Evolutionary conservation across 2,888 invertebrate species (phyloP), one percentile per base, ranked within the genome.

Genomic region (Andrena fulva): DNA sequence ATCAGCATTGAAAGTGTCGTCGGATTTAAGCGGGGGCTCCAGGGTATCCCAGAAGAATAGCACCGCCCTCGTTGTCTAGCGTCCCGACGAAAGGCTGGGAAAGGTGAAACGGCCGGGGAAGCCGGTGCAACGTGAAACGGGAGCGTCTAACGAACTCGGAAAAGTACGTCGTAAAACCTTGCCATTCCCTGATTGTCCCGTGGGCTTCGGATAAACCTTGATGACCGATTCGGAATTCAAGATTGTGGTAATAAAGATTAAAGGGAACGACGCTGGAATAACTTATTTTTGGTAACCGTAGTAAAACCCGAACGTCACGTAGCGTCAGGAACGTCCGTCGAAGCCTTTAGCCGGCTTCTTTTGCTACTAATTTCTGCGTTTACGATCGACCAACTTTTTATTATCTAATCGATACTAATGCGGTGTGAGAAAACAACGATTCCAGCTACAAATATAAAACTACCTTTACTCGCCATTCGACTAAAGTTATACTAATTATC

Each of bases 1-100:
- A 87, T 87, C 85, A 79, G 84, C 87, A 87, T 87, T 76, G 82
- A 70, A 86, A 82, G 86, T 78, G 89, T 86, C 80, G 72, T 75
- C 71, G 84, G 69, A 60, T 80, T 89, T 86, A 86, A 86, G 69
- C 73, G 54, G 59, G 64, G 16, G 56, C 56, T 24, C 62, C 29
- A 16, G 54, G 20, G 31, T 50, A 63, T 70, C 66, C 59, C 12
- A 24, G 48, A 59, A 62, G 70, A 64, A 78, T 69, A 64, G 64
- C 64, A 63, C 63, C 4, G 50, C 63, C n/a, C 27, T 12, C 66
- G 35, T 66, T 79, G 72, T 80, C 67, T 50, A 31, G 52, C 67
- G 63, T 73, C 54, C 66, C 64, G 52, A 29, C 35, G 70, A 68
- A 62, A 54, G 56, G 59, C 63, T 68, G 63, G 76, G 24, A 78